Evolutionary conservation across 2,888 invertebrate genomes (phyloP), one percentile per base, ranked within the genome.

Genomic region (Ryuthela nishihirai): DNA sequence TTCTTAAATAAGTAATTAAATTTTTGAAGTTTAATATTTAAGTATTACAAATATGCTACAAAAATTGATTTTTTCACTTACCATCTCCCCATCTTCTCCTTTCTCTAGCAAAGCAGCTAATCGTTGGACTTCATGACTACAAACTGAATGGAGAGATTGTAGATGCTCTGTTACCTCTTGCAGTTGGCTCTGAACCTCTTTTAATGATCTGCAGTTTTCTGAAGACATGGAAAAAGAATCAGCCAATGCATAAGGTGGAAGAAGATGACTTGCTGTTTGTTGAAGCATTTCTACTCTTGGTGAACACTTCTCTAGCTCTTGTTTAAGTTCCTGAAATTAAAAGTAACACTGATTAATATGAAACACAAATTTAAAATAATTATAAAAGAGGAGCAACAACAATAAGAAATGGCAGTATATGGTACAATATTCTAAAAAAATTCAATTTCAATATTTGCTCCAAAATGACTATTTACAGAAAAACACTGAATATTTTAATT

Each of bases 311-410:
- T 54, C 49, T 2, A 60, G 21, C 23, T 60, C 54, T 25, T 60
- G 60, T n/a, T 60, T 54, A 18, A 60, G 21, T 12, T 54, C 60
- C 60, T 58, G 17, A 32, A 44, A 40, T 36, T 18, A 32, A 9
- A n/a, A n/a, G n/a, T n/a, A n/a, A n/a, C n/a, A n/a, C n/a, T n/a
- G n/a, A n/a, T n/a, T n/a, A n/a, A n/a, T n/a, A n/a, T n/a, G n/a
- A n/a, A n/a, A n/a, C n/a, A n/a, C n/a, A n/a, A n/a, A n/a, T n/a
- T n/a, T n/a, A n/a, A n/a, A n/a, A n/a, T n/a, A n/a, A n/a, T n/a
- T n/a, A n/a, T n/a, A n/a, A n/a, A n/a, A n/a, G n/a, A n/a, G n/a
- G n/a, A n/a, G n/a, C n/a, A n/a, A n/a, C n/a, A n/a, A n/a, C n/a
- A n/a, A n/a, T n/a, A n/a, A n/a, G n/a, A n/a, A n/a, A n/a, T n/a